Evolutionary conservation across 2,113 vertebrate species (phyloP).

Genomic region (Laterallus jamaicensis): DNA sequence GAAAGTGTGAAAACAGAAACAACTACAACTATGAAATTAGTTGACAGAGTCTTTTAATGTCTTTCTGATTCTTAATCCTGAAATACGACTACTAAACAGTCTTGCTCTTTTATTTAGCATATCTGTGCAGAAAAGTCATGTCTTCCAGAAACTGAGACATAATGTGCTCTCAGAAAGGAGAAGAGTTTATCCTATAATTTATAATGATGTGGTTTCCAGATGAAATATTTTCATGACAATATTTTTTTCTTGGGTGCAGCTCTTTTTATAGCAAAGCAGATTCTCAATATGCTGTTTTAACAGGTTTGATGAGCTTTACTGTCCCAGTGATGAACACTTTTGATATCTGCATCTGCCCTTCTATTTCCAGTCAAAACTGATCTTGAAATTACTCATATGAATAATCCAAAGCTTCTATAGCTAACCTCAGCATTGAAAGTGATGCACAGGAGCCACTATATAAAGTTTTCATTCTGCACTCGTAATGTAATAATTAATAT

Average conservation of each 20-base stretch:
- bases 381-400: not conserved
- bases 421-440: not conserved
- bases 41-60: not conserved
- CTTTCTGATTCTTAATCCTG: not conserved
- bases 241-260: not conserved
- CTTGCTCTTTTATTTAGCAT: not conserved
- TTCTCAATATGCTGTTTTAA: not conserved
- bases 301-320: not conserved
- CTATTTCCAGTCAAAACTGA: not conserved
- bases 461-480: not conserved
- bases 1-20: not conserved
- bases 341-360: not conserved
- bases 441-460: not conserved
- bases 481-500: not conserved
- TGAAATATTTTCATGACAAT: not conserved
- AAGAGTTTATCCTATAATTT: not conserved
- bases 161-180: not conserved
- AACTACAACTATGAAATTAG: not conserved
- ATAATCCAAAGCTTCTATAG: not conserved
- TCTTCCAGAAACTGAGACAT: slow-evolving; percentile 4
- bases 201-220: not conserved
- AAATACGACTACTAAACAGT: not conserved
- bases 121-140: not conserved
- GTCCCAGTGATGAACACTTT: not conserved
- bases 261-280: not conserved